These are phyloP conservation scores for Bombus sylvicola DNA, from an alignment of 1,140 invertebrate species.

Conservation along the genomic window DNA sequence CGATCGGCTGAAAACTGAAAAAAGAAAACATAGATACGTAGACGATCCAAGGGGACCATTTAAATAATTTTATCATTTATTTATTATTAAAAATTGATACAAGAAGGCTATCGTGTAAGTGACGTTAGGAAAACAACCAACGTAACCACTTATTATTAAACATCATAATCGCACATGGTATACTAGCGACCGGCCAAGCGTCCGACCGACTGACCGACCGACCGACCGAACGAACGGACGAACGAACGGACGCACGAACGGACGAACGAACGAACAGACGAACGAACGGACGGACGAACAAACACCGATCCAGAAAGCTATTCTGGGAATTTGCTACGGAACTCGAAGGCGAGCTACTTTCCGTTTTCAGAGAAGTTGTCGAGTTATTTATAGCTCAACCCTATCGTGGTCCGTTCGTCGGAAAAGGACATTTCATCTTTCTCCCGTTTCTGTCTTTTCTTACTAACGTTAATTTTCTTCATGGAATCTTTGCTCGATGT, in stretches of 20 bases:
- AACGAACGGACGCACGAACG: background rate
- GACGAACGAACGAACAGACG: constrained; percentile 2
- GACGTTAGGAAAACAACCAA: background rate
- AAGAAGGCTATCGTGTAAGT: background rate
- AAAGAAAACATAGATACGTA: background rate
- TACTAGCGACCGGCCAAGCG: background rate
- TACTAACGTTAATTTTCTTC: background rate
- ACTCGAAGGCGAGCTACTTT: constrained; percentile 81
- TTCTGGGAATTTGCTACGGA: constrained; percentile 80
- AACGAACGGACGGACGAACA: constrained; percentile 1
- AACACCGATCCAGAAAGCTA: constrained; percentile 75
- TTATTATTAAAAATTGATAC: background rate
- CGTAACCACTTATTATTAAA: too few species aligned
- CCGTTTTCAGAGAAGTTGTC: constrained; percentile 79
- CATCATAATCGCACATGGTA: background rate
- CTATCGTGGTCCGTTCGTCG: constrained; percentile 45
- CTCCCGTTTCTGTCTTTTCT: constrained; percentile 35
- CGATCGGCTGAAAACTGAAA: background rate
- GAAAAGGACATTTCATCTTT: constrained; percentile 70
- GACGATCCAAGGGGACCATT: background rate
- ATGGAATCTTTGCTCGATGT: constrained; percentile 11
- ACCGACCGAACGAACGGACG: background rate
- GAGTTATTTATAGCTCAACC: constrained; percentile 76
- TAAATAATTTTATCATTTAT: background rate
- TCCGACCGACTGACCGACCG: background rate